These are phyloP conservation scores for Baccha elongata DNA, from an alignment of 2,888 invertebrate species.

Conservation along the genomic window DNA sequence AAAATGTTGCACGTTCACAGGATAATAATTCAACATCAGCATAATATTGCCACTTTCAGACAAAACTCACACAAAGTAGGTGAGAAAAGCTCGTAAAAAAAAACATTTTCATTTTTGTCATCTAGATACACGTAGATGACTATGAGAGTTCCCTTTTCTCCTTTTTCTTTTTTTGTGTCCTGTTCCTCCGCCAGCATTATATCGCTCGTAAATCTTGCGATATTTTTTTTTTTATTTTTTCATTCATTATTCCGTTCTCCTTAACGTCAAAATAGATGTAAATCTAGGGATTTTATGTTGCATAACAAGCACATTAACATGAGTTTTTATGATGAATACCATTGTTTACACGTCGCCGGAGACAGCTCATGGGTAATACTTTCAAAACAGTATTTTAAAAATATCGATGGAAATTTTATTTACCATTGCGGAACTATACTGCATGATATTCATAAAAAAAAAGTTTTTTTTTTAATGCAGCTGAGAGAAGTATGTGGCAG, in stretches of 20 bases:
- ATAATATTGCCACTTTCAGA: conserved; percentile 22
- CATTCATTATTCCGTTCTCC: neutral
- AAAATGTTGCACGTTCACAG: conserved; percentile 26
- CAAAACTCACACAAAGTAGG: conserved; percentile 17
- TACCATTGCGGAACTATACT: too few species aligned
- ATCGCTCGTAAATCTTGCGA: conserved; percentile 47
- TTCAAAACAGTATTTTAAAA: conserved; percentile 10
- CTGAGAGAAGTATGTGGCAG: neutral
- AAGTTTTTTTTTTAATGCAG: neutral
- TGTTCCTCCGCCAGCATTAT: neutral
- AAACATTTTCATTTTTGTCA: conserved; percentile 35
- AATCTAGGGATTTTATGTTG: conserved; percentile 38
- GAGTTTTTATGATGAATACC: conserved; percentile 46
- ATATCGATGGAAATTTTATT: conserved; percentile 21
- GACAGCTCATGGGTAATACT: neutral
- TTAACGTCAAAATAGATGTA: conserved; percentile 34
- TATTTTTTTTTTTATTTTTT: conserved; percentile 35
- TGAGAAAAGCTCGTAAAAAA: conserved; percentile 44
- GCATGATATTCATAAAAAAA: too few species aligned
- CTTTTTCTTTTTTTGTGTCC: conserved; percentile 30
- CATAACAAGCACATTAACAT: conserved; percentile 27
- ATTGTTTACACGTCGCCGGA: conserved; percentile 25
- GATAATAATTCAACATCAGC: conserved; percentile 59
- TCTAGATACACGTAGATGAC: conserved; percentile 14
- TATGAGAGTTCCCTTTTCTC: too few species aligned